Conservation (phyloP, 2,797 vertebrate species). For the Chromis chromis region DNA sequence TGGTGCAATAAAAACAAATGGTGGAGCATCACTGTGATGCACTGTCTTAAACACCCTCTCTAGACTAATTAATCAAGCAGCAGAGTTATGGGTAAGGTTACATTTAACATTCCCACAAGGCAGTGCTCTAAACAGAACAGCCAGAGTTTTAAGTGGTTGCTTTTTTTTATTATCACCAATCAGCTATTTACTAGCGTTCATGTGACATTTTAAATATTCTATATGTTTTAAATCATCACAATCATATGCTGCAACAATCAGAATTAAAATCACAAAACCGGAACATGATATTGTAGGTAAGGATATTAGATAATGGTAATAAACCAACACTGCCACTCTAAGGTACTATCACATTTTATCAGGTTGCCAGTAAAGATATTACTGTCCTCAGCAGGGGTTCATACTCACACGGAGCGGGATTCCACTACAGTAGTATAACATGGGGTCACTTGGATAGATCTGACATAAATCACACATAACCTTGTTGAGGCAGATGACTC, state of each 20-base stretch:
- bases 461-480: slow-evolving; percentile 81
- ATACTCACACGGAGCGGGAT: slow-evolving; percentile 58
- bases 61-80: slow-evolving; percentile 63
- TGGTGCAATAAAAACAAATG: slow-evolving; percentile 74
- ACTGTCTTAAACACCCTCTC: slow-evolving; percentile 61
- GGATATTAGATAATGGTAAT: slow-evolving; percentile 1
- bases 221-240: slow-evolving; percentile 10
- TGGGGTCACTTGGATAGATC: slow-evolving; percentile 60
- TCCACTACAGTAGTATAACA: slow-evolving; percentile 56
- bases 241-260: neutral
- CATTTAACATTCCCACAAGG: slow-evolving; percentile 50
- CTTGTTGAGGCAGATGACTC: slow-evolving; percentile 84
- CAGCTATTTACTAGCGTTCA: slow-evolving; percentile 6
- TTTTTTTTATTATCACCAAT: slow-evolving; percentile 46
- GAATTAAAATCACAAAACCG: slow-evolving; percentile 9
- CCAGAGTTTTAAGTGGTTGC: slow-evolving; percentile 20
- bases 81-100: slow-evolving; percentile 57
- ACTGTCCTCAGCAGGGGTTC: slow-evolving; percentile 37
- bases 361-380: slow-evolving; percentile 38
- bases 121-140: slow-evolving; percentile 21
- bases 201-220: neutral
- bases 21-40: slow-evolving; percentile 53
- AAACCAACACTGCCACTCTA: slow-evolving; percentile 34
- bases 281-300: neutral
- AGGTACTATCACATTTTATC: slow-evolving; percentile 28